A percentile compares a stretch with the other conserved stretches of the same genome.
phyloP scores from a whole-genome alignment of 2,113 vertebrate species.

The Tor tambroides region DNA sequence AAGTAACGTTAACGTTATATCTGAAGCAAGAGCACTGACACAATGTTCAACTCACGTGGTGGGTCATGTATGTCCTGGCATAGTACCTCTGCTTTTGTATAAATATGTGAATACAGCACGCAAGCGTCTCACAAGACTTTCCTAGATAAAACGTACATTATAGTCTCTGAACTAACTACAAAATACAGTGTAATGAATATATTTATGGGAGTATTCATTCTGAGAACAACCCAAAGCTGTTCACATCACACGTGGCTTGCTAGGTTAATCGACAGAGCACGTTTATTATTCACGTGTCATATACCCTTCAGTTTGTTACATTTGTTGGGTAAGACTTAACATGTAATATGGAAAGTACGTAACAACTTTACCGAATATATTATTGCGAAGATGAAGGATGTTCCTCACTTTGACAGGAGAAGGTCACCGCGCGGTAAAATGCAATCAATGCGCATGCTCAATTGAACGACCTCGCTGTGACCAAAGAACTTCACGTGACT shows the following conservation, averaged over 20 bases:
- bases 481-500: neutral
- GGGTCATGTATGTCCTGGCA: neutral
- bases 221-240: neutral
- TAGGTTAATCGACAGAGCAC: neutral
- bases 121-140: neutral
- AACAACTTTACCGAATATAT: neutral
- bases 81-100: neutral
- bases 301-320: neutral
- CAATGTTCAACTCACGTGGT: neutral
- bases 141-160: neutral
- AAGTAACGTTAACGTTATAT: neutral
- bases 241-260: slow-evolving; percentile 1
- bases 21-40: neutral
- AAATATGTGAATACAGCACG: neutral
- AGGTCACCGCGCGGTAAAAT: neutral
- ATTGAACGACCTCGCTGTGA: neutral
- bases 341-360: neutral
- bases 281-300: neutral
- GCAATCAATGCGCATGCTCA: slow-evolving; percentile 28
- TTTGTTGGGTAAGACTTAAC: neutral
- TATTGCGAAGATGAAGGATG: neutral
- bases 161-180: neutral
- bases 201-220: neutral
- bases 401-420: neutral
- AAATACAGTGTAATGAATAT: neutral